These are phyloP conservation scores for Nasonia vitripennis DNA, from an alignment of 1,140 invertebrate species.

Conservation along the genomic window DNA sequence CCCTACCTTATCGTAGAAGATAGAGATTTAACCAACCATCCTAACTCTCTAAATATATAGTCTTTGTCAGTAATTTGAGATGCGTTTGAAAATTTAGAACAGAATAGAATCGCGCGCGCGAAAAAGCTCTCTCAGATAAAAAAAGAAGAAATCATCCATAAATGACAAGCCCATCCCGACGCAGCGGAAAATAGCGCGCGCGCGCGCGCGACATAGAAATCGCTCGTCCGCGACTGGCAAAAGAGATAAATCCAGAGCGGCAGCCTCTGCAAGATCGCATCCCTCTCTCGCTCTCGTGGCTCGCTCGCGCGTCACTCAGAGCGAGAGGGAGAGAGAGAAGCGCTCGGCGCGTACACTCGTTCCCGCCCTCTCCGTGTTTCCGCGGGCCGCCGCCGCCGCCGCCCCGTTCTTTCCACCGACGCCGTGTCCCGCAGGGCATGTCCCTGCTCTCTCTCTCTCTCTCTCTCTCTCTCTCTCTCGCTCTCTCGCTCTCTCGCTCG, in stretches of 20 bases:
- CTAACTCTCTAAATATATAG: too few species aligned
- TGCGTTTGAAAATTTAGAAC: too few species aligned
- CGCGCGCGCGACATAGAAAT: background rate
- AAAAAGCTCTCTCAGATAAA: too few species aligned
- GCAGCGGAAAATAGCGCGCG: background rate
- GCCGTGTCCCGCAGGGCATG: slow-evolving; percentile 74
- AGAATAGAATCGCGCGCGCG: too few species aligned
- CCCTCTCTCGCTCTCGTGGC: too few species aligned
- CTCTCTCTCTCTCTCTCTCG: slow-evolving; percentile 49
- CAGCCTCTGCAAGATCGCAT: background rate
- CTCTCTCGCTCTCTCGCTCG: slow-evolving; percentile 33
- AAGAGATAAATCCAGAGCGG: background rate
- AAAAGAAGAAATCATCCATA: background rate
- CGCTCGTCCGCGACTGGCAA: background rate
- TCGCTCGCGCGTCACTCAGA: background rate
- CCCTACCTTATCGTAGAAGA: too few species aligned
- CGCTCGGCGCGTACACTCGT: slow-evolving; percentile 35
- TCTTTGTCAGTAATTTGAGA: too few species aligned
- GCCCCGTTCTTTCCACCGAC: slow-evolving; percentile 66
- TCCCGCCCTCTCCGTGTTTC: slow-evolving; percentile 74
- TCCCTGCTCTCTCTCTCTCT: slow-evolving; percentile 63
- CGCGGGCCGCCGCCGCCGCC: slow-evolving; percentile 71
- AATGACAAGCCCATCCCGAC: background rate
- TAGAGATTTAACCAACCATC: too few species aligned
- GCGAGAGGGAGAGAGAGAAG: slow-evolving; percentile 9